Conservation (phyloP, 2,113 vertebrate species). For the Sinocyclocheilus anophthalmus region DNA sequence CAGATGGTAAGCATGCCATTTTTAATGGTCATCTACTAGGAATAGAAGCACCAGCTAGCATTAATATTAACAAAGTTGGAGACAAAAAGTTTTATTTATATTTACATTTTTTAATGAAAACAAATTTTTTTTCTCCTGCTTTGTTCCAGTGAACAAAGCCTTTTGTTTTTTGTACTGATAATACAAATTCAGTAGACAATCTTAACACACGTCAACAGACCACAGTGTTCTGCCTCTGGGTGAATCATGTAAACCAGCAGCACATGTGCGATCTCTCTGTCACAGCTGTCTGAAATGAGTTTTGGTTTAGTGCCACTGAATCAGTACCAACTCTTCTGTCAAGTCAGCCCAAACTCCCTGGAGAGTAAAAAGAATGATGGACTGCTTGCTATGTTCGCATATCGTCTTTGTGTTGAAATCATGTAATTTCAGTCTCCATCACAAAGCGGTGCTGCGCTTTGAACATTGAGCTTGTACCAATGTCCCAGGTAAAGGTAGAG, state of each 20-base stretch:
- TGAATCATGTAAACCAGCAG: not conserved
- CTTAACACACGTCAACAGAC: not conserved
- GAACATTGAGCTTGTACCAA: too few species aligned
- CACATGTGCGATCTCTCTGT: not conserved
- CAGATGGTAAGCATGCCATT: too few species aligned
- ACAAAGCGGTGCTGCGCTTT: not conserved
- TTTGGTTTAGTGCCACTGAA: constrained; percentile 1
- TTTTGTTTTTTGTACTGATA: not conserved
- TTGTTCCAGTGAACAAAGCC: too few species aligned
- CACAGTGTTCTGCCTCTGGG: not conserved
- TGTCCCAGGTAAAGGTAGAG: not conserved
- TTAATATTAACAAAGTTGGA: too few species aligned
- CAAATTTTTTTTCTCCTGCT: too few species aligned
- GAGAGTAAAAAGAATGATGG: constrained; percentile 31
- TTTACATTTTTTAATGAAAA: too few species aligned
- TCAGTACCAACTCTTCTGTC: not conserved
- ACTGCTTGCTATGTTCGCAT: constrained; percentile 9
- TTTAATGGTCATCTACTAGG: too few species aligned
- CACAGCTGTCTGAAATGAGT: constrained; percentile 23
- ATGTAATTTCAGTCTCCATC: constrained; percentile 36
- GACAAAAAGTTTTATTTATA: too few species aligned
- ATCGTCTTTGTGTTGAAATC: constrained; percentile 30
- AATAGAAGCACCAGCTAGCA: too few species aligned
- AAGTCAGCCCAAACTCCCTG: not conserved
- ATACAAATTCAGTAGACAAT: not conserved